These are phyloP conservation scores for Vicugna pacos DNA, from an alignment of 2,113 vertebrate genomes.

Conservation along the genomic window DNA sequence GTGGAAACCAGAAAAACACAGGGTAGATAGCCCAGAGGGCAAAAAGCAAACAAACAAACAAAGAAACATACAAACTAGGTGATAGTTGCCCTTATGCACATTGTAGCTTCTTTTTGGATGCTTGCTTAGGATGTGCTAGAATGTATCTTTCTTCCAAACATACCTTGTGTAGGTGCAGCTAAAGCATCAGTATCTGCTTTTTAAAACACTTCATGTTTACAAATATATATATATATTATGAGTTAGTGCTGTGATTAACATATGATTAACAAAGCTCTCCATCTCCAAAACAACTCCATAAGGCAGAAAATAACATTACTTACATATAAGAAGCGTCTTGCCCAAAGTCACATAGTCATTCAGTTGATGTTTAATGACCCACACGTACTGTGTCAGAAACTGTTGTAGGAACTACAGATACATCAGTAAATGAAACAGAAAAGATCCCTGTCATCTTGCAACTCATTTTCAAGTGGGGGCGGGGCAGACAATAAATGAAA, in stretches of 20 bases:
- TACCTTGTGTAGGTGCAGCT: neutral
- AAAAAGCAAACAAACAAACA: neutral
- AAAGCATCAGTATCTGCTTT: neutral
- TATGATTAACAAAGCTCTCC: neutral
- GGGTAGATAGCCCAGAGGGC: neutral
- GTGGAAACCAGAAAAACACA: slow-evolving; percentile 47
- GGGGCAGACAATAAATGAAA: neutral
- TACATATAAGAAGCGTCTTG: neutral
- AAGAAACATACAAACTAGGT: too few species aligned
- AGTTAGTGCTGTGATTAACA: neutral
- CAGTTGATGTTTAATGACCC: neutral
- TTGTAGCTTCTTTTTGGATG: neutral
- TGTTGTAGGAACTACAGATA: slow-evolving; percentile 14
- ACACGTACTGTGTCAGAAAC: neutral
- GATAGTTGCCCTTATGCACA: neutral
- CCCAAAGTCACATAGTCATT: neutral
- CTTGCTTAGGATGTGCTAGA: neutral
- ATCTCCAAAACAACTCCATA: neutral
- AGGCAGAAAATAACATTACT: neutral
- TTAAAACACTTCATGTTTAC: neutral
- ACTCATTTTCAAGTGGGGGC: neutral
- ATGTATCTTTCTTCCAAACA: neutral
- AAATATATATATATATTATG: neutral
- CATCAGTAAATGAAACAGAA: neutral
- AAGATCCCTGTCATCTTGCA: neutral